Conservation (phyloP, 2,797 vertebrate species). For the Simalia tracyae region DNA sequence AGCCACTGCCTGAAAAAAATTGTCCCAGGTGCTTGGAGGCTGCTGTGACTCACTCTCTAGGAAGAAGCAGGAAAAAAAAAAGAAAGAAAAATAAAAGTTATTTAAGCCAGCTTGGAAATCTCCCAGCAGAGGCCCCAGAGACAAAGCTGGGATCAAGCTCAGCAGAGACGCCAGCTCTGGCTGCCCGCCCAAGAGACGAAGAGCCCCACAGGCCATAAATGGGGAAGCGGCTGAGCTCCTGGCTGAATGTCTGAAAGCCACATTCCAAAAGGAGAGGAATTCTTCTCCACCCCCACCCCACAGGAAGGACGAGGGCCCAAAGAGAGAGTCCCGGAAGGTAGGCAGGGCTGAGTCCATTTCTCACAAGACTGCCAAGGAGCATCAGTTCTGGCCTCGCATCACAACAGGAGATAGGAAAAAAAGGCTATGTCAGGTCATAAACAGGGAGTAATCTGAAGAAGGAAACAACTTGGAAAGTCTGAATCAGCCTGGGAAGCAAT, state of each 20-base stretch:
- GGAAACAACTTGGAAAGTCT: not conserved
- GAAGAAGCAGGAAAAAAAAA: not conserved
- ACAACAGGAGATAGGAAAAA: not conserved
- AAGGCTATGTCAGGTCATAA: not conserved
- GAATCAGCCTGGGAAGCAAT: not conserved
- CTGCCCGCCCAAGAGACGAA: slow-evolving; percentile 17
- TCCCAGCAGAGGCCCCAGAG: slow-evolving; percentile 13
- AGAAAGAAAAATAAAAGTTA: not conserved
- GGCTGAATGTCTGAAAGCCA: slow-evolving; percentile 7
- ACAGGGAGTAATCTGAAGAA: slow-evolving; percentile 7
- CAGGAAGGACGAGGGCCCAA: not conserved
- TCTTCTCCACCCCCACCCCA: not conserved
- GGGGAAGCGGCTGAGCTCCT: slow-evolving; percentile 36
- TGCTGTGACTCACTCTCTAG: not conserved
- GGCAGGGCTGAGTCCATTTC: not conserved
- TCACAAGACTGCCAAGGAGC: not conserved
- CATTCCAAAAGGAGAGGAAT: slow-evolving; percentile 21
- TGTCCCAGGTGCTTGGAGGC: not conserved
- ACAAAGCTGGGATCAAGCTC: not conserved
- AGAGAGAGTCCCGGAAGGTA: not conserved
- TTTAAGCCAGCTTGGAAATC: slow-evolving; percentile 9
- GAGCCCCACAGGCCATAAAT: slow-evolving; percentile 40
- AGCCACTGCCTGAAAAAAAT: not conserved
- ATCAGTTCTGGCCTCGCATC: not conserved
- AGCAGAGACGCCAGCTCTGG: slow-evolving; percentile 17